Evolutionary conservation across 2,888 invertebrate species (phyloP), one percentile per base, ranked within the genome.

Genomic region (Bugulina stolonifera): DNA sequence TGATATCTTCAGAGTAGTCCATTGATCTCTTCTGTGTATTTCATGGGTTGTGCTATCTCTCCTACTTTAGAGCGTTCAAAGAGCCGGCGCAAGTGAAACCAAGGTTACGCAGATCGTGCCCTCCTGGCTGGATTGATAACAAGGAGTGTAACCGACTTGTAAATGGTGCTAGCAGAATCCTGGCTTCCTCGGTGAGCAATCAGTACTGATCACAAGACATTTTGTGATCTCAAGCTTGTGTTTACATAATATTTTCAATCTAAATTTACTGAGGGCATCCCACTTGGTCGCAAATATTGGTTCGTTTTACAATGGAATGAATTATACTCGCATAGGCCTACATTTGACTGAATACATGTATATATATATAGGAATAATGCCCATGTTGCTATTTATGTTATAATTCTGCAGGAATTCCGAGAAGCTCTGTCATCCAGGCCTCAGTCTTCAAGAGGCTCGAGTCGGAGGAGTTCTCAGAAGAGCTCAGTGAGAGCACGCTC

Each of bases 141-240:
- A 64, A 64, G n/a, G 82, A 82, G 73, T 80, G 81, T 10, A 76
- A 79, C 32, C 75, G 83, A 71, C 77, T 83, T 18, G 79, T 83
- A 54, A 81, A 80, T 76, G 77, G 78, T 14, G 83, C 83, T n/a
- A 78, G 81, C 43, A 80, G 80, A 76, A 77, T 82, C 18, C 76
- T 83, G 2, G 78, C 80, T 57, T 81, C 81, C 29, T 79, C 80
- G 10, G 83, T 83, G 77, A 78, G 81, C 78, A 69, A 43, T 43
- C n/a, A n/a, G n/a, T n/a, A n/a, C n/a, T n/a, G n/a, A n/a, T n/a
- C n/a, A n/a, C n/a, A n/a, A n/a, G n/a, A n/a, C n/a, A n/a, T n/a
- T n/a, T n/a, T n/a, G n/a, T n/a, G n/a, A n/a, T n/a, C n/a, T n/a
- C n/a, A n/a, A n/a, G n/a, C n/a, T n/a, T n/a, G n/a, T n/a, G n/a